Evolutionary conservation across 2,113 vertebrate species (phyloP), one percentile per base, ranked within the genome.

Genomic region (Potamarius usumacintae): DNA sequence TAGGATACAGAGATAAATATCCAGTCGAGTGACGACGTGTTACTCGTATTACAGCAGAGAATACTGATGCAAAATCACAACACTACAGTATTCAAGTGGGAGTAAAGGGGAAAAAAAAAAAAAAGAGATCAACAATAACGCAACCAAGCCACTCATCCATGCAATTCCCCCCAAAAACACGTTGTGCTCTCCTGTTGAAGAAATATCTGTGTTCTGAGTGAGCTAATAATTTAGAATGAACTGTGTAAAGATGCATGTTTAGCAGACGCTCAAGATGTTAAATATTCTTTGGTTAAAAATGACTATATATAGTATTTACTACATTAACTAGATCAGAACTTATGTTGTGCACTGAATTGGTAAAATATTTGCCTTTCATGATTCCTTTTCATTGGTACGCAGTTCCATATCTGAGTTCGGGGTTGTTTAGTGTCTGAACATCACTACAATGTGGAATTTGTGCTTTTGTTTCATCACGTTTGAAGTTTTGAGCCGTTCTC

Each of bases 1-100:
- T 93, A 95, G 95, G 90, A 92, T 94, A 93, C 92, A 87, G 74
- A 85, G 89, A 62, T 60, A 57, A 55, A 76, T 69, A 57, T 69
- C 50, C 77, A 42, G 67, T 63, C 71, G 88, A 88, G 88, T 84
- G 77, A 85, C 20, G 65, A 86, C 86, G 60, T 89, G 48, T 77
- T n/a, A 42, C 27, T 42, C 42, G 42, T 84, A 86, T 84, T 83
- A 87, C 65, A 87, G 58, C 62, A 74, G n/a, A 48, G 88, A 86
- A 90, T 82, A 84, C 14, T 88, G 86, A 90, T 89, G 80, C 86
- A 88, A 78, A 84, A 91, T 77, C 80, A 88, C 88, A 86, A 90
- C 82, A 86, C 52, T 72, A 91, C 72, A 65, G 81, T 20, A 83
- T 67, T 69, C 27, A 67, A 57, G 78, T 57, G 60, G 18, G 67